These are phyloP conservation scores for Sebastes glaucus DNA, from an alignment of 2,797 vertebrate genomes.

Conservation along the genomic window DNA sequence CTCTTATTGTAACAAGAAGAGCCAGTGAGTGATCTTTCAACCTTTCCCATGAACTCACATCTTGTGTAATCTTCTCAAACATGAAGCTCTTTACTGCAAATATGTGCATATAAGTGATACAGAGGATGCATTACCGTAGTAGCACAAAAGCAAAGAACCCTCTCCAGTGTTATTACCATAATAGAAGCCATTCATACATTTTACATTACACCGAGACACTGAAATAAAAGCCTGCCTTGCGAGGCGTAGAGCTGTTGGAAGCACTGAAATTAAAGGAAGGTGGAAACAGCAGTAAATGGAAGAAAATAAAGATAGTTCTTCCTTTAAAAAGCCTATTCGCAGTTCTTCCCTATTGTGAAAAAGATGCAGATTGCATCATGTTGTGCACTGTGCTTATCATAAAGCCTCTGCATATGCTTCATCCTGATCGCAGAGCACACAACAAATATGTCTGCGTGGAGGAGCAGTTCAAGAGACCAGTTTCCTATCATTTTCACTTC, in stretches of 20 bases:
- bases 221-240: not conserved
- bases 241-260: not conserved
- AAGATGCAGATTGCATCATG: not conserved
- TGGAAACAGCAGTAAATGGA: not conserved
- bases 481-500: not conserved
- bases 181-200: conserved; percentile 25
- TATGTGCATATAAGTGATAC: not conserved
- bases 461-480: not conserved
- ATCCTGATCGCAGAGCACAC: not conserved
- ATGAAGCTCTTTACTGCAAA: not conserved
- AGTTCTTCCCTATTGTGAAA: not conserved
- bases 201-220: conserved; percentile 17
- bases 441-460: not conserved
- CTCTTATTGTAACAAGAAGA: not conserved
- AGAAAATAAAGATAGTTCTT: not conserved
- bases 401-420: not conserved
- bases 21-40: not conserved
- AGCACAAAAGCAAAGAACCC: conserved; percentile 1
- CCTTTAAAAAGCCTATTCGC: not conserved
- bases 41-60: not conserved
- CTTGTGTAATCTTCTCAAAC: not conserved
- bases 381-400: not conserved
- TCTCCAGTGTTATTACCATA: conserved; percentile 2
- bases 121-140: not conserved
- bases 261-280: not conserved